Conservation (phyloP, 2,797 vertebrate species). For the Labroides dimidiatus region DNA sequence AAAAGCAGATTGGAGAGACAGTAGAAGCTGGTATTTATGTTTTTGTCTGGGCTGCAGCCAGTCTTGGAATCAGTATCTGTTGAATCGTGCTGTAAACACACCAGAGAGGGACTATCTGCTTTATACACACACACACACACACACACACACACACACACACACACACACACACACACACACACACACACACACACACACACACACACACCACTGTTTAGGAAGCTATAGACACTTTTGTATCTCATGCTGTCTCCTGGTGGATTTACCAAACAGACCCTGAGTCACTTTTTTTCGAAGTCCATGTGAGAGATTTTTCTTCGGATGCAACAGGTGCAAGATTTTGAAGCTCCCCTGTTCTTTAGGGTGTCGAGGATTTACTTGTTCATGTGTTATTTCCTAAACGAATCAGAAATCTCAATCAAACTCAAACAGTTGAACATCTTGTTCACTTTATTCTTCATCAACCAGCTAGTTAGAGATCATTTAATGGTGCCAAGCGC, state of each 20-base stretch:
- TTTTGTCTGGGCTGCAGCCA: conserved; percentile 43
- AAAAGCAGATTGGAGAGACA: conserved; percentile 36
- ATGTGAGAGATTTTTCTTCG: too few species aligned
- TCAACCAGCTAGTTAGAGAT: conserved; percentile 33
- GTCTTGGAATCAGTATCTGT: conserved; percentile 31
- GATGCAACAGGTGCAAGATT: conserved; percentile 21
- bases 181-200: neutral
- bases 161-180: neutral
- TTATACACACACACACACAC: conserved; percentile 5
- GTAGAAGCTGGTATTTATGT: conserved; percentile 45
- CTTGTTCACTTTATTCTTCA: conserved; percentile 28
- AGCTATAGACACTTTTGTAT: conserved; percentile 16
- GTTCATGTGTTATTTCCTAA: neutral
- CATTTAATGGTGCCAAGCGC: conserved; percentile 23
- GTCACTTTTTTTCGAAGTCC: neutral
- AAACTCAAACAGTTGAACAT: conserved; percentile 8
- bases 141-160: conserved; percentile 2
- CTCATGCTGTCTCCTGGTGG: conserved; percentile 11
- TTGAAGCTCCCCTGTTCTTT: neutral
- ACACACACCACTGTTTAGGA: conserved; percentile 16
- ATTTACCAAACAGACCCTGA: conserved; percentile 11
- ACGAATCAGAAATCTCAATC: neutral
- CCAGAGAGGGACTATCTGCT: conserved; percentile 25
- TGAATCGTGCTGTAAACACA: conserved; percentile 33
- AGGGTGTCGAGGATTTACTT: conserved; percentile 3